Base-by-base conservation (phyloP, 2,888 invertebrate species). In the Silvanus unidentatus region DNA sequence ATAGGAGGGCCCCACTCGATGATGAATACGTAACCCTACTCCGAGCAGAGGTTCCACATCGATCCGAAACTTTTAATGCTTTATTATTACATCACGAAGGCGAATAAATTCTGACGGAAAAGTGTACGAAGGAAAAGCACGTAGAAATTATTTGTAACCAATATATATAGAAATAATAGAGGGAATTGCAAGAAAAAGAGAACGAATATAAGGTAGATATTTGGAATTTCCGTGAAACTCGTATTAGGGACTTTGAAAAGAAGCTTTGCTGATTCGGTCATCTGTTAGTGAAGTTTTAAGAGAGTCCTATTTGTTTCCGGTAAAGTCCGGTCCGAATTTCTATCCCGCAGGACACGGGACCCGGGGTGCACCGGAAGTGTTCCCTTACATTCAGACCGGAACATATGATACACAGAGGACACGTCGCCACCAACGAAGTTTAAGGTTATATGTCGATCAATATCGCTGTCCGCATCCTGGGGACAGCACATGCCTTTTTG, bases 261-360 rank as follows among this genome's bases (percentile, higher is more conserved):
- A 32, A 32, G 13, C 5, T 32, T 32, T 12, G n/a, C 13, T 32
- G 32, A 44, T 13, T 39, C 44, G 41, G 40, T 47, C 44, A 47
- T 47, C 47, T 47, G 35, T 44, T 41, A 36, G 40, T 16, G 38
- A 52, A 54, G 48, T 56, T 58, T 58, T 53, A 55, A 54, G 51
- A 50, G 57, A 56, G 50, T 57, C 53, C 56, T 57, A 57, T 55
- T 57, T 55, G 55, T 55, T 55, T 58, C 57, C 58, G 57, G 53
- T 47, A 44, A 40, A 52, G 57, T 57, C 58, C 54, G 52, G 49
- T 42, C 44, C 47, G 49, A 44, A 47, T 37, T 16, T 13, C 16
- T 11, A 15, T 16, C 37, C 54, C 49, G 44, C 44, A 51, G 53
- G 54, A 45, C 42, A 44, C 46, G 43, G 42, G 45, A 42, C 48